These are phyloP conservation scores for Hippopotamyrus pictus DNA, from an alignment of 2,797 vertebrate species.

Conservation along the genomic window DNA sequence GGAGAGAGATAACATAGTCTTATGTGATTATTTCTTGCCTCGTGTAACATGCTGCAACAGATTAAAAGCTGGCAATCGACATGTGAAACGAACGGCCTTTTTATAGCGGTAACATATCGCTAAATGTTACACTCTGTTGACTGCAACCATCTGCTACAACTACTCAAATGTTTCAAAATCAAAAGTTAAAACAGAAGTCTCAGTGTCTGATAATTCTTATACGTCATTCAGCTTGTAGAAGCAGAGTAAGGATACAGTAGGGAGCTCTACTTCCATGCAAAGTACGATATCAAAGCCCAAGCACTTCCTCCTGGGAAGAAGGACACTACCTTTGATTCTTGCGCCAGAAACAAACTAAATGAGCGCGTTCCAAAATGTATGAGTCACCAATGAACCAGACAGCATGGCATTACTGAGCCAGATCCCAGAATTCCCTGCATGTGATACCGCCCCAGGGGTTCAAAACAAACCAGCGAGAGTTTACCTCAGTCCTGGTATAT, in stretches of 20 bases:
- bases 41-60: neutral
- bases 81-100: neutral
- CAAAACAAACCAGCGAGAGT: neutral
- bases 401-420: neutral
- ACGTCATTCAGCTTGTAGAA: neutral
- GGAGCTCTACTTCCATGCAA: neutral
- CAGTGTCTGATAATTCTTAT: neutral
- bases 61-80: neutral
- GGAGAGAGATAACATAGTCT: neutral
- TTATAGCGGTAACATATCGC: neutral
- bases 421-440: neutral
- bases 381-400: neutral
- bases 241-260: neutral
- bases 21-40: neutral
- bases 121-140: neutral
- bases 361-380: neutral
- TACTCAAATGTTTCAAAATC: neutral
- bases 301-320: neutral
- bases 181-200: neutral
- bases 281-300: neutral
- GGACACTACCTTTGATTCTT: slow-evolving; percentile 1
- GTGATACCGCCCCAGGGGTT: neutral
- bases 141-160: slow-evolving; percentile 1
- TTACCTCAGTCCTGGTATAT: neutral
- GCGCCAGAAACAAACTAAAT: neutral